Percentiles rank a stretch among this genome's conserved stretches.
Conservation (phyloP, 2,113 vertebrate genomes). For the Odontesthes bonariensis region DNA sequence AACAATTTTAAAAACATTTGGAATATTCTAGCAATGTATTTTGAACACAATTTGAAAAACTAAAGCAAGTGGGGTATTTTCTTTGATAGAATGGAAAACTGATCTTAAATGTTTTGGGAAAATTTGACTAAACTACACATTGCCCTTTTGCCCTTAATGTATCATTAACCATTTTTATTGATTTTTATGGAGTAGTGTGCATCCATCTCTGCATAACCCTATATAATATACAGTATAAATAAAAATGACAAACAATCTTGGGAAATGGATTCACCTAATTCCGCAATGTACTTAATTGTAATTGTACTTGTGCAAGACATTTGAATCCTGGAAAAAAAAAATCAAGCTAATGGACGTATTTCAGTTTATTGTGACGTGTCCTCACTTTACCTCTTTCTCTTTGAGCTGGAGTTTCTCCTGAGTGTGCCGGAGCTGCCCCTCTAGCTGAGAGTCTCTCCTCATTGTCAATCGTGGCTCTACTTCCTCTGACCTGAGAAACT, state of each 20-base stretch:
- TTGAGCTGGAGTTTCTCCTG: slow-evolving; percentile 75
- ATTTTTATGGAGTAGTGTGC: not conserved
- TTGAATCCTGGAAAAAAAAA: not conserved
- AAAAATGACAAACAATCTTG: no score
- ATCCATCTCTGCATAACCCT: not conserved
- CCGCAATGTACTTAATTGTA: not conserved
- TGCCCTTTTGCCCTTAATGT: no score
- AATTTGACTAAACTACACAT: not conserved
- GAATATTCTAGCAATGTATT: no score
- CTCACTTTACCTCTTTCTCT: slow-evolving; percentile 76
- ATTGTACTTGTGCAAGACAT: not conserved
- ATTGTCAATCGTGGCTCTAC: slow-evolving; percentile 6
- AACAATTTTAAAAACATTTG: no score
- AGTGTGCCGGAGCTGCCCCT: slow-evolving; percentile 67
- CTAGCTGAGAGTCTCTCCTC: slow-evolving; percentile 44
- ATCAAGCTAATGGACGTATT: not conserved
- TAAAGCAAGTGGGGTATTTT: not conserved
- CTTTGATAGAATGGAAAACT: not conserved
- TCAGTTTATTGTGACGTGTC: not conserved
- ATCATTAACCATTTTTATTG: no score
- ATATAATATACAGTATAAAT: no score
- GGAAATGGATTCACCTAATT: not conserved
- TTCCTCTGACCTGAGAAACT: slow-evolving; percentile 31
- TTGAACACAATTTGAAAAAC: no score
- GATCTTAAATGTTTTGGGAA: no score